Evolutionary conservation across 2,113 vertebrate genomes (phyloP).

Genomic region (Riparia riparia): DNA sequence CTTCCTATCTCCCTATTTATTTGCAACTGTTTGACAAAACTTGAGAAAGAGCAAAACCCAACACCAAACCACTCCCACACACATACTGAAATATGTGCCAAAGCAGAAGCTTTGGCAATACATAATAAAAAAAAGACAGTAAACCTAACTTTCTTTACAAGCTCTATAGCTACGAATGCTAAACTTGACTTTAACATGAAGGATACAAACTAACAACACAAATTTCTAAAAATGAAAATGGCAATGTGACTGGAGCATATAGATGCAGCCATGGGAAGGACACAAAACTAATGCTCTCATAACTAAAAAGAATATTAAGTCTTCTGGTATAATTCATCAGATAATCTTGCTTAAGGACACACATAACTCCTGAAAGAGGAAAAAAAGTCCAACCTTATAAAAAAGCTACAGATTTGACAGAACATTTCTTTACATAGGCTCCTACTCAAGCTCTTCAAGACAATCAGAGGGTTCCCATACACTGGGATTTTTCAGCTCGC

Average conservation of each 20-base stretch:
- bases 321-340: not conserved
- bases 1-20: not conserved
- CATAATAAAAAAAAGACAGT: not conserved
- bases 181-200: not conserved
- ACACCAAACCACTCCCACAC: not conserved
- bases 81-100: not conserved
- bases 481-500: not conserved
- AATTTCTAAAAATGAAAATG: not conserved
- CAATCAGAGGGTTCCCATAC: not conserved
- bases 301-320: not conserved
- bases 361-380: not conserved
- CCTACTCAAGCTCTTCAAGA: not conserved
- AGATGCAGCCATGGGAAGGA: not conserved
- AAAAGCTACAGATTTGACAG: not conserved
- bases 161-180: not conserved
- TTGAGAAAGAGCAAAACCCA: not conserved
- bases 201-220: not conserved
- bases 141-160: not conserved
- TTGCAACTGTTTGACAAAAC: not conserved
- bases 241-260: not conserved
- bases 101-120: not conserved
- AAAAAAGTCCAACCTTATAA: not conserved
- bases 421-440: not conserved
- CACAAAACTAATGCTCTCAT: not conserved
- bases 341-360: not conserved